Evolutionary conservation across 2,797 vertebrate species (phyloP).

Genomic region (Odontamblyopus rebecca): DNA sequence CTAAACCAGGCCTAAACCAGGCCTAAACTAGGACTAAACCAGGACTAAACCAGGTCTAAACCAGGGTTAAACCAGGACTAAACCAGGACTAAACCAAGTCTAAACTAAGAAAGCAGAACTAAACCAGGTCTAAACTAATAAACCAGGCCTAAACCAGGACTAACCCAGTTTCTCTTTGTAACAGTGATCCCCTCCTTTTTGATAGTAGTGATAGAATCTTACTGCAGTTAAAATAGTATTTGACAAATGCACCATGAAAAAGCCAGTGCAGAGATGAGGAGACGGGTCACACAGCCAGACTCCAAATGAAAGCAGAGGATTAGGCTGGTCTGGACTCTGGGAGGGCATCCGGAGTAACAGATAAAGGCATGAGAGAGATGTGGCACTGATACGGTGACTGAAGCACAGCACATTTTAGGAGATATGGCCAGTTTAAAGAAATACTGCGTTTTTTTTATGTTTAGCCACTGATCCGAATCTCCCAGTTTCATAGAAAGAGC

Average conservation of each 20-base stretch:
- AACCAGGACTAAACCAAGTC: too few relatives aligned
- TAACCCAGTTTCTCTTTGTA: too few relatives aligned
- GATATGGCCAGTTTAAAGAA: neutral
- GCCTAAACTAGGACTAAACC: too few relatives aligned
- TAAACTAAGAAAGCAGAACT: too few relatives aligned
- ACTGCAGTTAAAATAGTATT: conserved; percentile 22
- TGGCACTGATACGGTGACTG: conserved; percentile 57
- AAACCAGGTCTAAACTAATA: too few relatives aligned
- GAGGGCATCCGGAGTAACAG: conserved; percentile 39
- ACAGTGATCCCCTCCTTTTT: too few relatives aligned
- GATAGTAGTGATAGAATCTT: neutral
- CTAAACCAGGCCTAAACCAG: too few relatives aligned
- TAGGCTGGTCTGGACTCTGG: neutral
- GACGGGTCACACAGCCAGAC: conserved; percentile 31
- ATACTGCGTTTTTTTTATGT: neutral
- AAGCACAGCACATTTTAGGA: conserved; percentile 39
- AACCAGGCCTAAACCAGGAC: too few relatives aligned
- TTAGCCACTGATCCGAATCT: neutral
- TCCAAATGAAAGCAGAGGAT: conserved; percentile 40
- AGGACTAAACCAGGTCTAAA: too few relatives aligned
- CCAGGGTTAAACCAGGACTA: too few relatives aligned
- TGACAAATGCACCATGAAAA: conserved; percentile 46
- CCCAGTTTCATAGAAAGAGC: neutral
- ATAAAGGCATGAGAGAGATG: conserved; percentile 66
- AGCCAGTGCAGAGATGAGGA: conserved; percentile 20